Conservation (phyloP, 1,140 invertebrate genomes). For the Pantala flavescens region DNA sequence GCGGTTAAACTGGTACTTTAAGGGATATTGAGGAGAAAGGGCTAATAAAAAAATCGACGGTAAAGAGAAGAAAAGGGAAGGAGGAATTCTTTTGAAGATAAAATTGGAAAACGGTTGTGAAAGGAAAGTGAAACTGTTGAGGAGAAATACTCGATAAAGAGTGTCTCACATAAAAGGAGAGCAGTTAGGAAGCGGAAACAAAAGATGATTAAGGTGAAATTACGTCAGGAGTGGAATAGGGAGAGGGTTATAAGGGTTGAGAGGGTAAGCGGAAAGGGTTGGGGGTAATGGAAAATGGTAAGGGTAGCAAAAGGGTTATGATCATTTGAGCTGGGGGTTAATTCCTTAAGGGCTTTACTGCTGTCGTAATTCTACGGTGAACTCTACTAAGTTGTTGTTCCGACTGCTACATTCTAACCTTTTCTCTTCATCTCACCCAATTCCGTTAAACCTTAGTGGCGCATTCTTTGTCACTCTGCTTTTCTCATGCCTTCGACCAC, state of each 20-base stretch:
- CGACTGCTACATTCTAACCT: no score
- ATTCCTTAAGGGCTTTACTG: slow-evolving; percentile 10
- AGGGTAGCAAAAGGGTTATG: slow-evolving; percentile 1
- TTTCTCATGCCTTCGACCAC: no score
- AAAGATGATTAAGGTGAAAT: neutral
- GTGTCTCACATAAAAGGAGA: neutral
- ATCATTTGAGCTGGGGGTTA: slow-evolving; percentile 1
- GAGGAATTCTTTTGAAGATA: neutral
- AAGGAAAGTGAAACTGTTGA: neutral
- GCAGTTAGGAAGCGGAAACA: neutral
- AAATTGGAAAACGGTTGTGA: neutral
- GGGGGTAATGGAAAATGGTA: neutral
- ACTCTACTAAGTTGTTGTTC: neutral
- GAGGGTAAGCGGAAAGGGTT: neutral
- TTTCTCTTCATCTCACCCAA: no score
- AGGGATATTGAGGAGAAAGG: no score
- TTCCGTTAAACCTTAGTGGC: no score
- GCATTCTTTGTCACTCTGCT: no score
- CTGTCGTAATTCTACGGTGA: slow-evolving; percentile 1
- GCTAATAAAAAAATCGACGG: neutral
- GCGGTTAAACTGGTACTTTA: no score
- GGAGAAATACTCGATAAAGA: slow-evolving; percentile 2
- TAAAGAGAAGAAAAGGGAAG: neutral
- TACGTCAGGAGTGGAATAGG: neutral
- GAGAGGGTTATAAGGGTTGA: neutral